phyloP scores from a whole-genome alignment of 2,888 invertebrate species.

The Torymus texanus region DNA sequence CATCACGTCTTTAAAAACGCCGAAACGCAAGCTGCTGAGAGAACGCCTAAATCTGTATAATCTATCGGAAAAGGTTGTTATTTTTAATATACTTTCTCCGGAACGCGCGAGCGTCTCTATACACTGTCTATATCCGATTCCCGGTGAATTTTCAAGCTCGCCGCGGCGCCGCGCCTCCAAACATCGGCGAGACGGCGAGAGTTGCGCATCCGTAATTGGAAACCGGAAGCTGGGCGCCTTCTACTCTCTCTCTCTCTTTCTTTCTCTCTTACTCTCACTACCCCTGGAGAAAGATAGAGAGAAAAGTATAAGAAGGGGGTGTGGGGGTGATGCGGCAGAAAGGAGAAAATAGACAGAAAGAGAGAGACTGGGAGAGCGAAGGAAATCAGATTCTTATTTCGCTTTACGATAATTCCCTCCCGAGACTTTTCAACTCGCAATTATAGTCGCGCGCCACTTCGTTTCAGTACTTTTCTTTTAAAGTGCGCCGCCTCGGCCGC shows the following conservation, averaged over 20 bases:
- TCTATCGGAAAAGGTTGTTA: constrained; percentile 42
- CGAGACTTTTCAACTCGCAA: constrained; percentile 55
- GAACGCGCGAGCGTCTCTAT: neutral
- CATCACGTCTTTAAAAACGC: neutral
- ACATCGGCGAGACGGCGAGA: constrained; percentile 12
- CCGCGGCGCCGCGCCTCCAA: constrained; percentile 14
- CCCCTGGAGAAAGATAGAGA: neutral
- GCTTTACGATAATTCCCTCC: constrained; percentile 52
- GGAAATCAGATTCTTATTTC: constrained; percentile 56
- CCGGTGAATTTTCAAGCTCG: constrained; percentile 28
- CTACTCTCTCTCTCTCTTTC: too few species aligned
- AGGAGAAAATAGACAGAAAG: neutral
- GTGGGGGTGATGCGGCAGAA: too few species aligned
- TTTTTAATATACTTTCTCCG: constrained; percentile 42
- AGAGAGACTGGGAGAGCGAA: neutral
- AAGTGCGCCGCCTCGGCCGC: neutral
- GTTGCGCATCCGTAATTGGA: constrained; percentile 54
- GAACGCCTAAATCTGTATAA: constrained; percentile 2
- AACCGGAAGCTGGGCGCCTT: constrained; percentile 51
- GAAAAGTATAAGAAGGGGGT: constrained; percentile 4
- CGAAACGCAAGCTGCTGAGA: neutral
- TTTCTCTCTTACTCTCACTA: neutral
- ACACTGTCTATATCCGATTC: constrained; percentile 26
- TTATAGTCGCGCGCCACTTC: constrained; percentile 50
- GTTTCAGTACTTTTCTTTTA: constrained; percentile 53